These are phyloP conservation scores for Mormyrops boulengeri DNA, from an alignment of 2,797 vertebrate genomes.

Conservation along the genomic window DNA sequence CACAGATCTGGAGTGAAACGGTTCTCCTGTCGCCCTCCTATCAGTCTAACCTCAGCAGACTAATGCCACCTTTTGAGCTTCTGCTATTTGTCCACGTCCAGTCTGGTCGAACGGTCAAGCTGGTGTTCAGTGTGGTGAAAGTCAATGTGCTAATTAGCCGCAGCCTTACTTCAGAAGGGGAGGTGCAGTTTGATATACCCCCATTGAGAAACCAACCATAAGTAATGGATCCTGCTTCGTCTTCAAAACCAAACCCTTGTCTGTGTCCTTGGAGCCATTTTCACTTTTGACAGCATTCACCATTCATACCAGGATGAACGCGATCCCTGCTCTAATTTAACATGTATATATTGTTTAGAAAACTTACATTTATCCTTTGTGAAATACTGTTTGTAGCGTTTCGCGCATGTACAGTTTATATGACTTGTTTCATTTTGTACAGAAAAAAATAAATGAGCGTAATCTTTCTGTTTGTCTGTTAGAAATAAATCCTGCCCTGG, in stretches of 20 bases:
- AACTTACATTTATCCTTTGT: not conserved
- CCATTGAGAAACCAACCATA: not conserved
- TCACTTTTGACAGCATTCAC: not conserved
- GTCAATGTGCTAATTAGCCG: not conserved
- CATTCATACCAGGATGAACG: constrained; percentile 10
- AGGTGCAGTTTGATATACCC: not conserved
- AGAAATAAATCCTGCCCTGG: not conserved
- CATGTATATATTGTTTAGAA: constrained; percentile 14
- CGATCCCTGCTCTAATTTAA: not conserved
- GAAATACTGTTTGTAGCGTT: constrained; percentile 15
- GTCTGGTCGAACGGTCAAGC: not conserved
- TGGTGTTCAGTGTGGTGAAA: not conserved
- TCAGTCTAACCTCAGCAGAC: not conserved
- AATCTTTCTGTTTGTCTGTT: constrained; percentile 23
- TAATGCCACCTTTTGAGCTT: not conserved
- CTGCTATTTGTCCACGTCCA: not conserved
- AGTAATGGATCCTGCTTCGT: not conserved
- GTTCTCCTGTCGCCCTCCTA: not conserved
- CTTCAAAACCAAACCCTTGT: not conserved
- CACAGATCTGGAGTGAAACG: constrained; percentile 81
- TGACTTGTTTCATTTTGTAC: constrained; percentile 29
- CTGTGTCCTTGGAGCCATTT: not conserved
- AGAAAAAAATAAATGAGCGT: constrained; percentile 20
- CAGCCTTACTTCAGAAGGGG: not conserved
- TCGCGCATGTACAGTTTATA: constrained; percentile 38